Conservation (phyloP, 1,140 invertebrate species). For the Zophobas atratus region DNA sequence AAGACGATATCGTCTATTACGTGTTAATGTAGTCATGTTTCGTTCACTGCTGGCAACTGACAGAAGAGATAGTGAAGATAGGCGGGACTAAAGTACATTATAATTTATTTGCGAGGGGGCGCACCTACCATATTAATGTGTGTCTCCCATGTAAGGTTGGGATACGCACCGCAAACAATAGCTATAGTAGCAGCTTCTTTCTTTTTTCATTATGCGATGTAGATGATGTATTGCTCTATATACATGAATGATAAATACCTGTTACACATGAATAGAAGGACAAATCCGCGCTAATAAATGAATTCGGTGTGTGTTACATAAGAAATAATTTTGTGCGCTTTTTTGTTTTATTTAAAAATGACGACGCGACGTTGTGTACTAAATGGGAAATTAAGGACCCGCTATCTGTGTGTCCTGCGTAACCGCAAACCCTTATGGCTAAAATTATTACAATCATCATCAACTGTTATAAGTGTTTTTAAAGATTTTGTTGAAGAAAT, state of each 20-base stretch:
- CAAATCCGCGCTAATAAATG: too few relatives aligned
- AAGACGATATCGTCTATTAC: slow-evolving; percentile 17
- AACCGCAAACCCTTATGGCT: too few relatives aligned
- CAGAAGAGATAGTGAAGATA: slow-evolving; percentile 2
- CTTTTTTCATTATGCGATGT: neutral
- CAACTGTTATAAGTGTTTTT: too few relatives aligned
- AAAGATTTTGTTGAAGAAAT: too few relatives aligned
- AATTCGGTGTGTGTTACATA: too few relatives aligned
- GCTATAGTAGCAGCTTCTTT: slow-evolving; percentile 14
- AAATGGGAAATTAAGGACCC: too few relatives aligned
- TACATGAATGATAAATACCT: neutral
- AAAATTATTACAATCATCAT: too few relatives aligned
- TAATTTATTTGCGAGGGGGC: slow-evolving; percentile 41
- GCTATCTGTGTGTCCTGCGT: too few relatives aligned
- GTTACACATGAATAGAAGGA: too few relatives aligned
- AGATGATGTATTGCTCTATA: neutral
- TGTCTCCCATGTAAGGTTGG: slow-evolving; percentile 12
- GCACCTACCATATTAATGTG: slow-evolving; percentile 33
- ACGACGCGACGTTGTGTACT: too few relatives aligned
- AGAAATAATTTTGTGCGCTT: too few relatives aligned
- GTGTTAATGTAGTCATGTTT: slow-evolving; percentile 6
- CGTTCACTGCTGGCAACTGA: neutral
- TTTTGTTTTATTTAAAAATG: too few relatives aligned
- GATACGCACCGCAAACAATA: slow-evolving; percentile 10
- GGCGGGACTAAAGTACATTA: slow-evolving; percentile 22